These are phyloP conservation scores for Procambarus virginalis DNA, from an alignment of 1,140 invertebrate genomes.

Conservation along the genomic window DNA sequence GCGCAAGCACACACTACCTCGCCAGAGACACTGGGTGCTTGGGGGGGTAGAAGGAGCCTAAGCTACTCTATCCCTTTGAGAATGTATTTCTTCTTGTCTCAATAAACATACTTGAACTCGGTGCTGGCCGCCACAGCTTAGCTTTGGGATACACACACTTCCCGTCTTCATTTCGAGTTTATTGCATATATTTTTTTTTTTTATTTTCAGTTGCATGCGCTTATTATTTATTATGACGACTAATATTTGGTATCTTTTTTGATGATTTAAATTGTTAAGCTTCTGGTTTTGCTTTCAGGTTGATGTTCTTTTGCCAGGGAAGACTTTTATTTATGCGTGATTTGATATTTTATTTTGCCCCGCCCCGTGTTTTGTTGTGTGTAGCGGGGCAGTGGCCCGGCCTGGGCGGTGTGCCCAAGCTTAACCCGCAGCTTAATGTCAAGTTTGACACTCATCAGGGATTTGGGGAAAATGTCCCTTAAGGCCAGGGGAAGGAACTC, in stretches of 20 bases:
- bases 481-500: too few relatives aligned
- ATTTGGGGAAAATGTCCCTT: too few relatives aligned
- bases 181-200: not conserved
- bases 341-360: not conserved
- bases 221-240: not conserved
- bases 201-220: not conserved
- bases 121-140: not conserved
- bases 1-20: not conserved
- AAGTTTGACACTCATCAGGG: too few relatives aligned
- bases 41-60: too few relatives aligned
- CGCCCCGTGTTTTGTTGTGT: not conserved
- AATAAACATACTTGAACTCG: not conserved
- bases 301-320: not conserved
- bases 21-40: too few relatives aligned
- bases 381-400: not conserved
- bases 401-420: too few relatives aligned
- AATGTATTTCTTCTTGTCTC: too few relatives aligned
- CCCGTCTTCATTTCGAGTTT: not conserved
- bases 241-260: not conserved
- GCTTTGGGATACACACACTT: not conserved
- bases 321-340: not conserved
- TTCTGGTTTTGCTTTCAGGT: constrained; percentile 1
- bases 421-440: too few relatives aligned
- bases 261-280: not conserved
- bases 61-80: too few relatives aligned